Base-by-base conservation (phyloP, 1,140 invertebrate species). In the Euschistus heros region DNA sequence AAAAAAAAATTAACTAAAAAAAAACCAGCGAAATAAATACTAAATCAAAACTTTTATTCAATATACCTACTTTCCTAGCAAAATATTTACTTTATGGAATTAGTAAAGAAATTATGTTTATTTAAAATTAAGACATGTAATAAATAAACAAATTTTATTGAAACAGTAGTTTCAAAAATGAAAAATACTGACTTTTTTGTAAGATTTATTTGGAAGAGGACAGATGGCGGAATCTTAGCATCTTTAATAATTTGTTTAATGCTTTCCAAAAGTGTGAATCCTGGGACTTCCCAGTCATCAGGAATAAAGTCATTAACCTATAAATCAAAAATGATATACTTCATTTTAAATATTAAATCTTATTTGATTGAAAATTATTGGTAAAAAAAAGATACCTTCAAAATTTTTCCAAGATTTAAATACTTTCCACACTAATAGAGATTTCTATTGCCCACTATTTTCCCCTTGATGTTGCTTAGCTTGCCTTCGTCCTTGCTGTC, bases 361-460 rank as follows among this genome's bases (percentile, higher is more conserved):
- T n/a, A n/a, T n/a, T n/a, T n/a, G n/a, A n/a, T n/a, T n/a, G n/a
- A n/a, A 55, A 17, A 33, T n/a, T n/a, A 30, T 22, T 15, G 37
- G 7, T 33, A 42, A 42, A 62, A 27, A 14, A 30, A n/a, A 27
- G 7, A 27, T 27, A 74, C 69, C 60, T 79, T 76, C 67, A 84
- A 74, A 37, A 76, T 74, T 33, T 76, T 74, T 24, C 74, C 74
- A 18, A 85, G 57, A 17, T 74, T 73, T 67, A 76, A 76, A 7
- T 77, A 74, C 15, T 76, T 75, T 0, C 81, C 86, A 61, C 84
- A 80, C 67, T 86, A 84, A 69, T 81, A 85, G 17, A 92, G 74
- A 78, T 91, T 91, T 67, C 84, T 83, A 76, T 95, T 95, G 2
- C 89, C 88, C 13, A 94, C 81, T 3, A 94, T 74, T 71, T 82